Evolutionary conservation across 1,140 invertebrate species (phyloP).

Genomic region (Bacillus rossius): DNA sequence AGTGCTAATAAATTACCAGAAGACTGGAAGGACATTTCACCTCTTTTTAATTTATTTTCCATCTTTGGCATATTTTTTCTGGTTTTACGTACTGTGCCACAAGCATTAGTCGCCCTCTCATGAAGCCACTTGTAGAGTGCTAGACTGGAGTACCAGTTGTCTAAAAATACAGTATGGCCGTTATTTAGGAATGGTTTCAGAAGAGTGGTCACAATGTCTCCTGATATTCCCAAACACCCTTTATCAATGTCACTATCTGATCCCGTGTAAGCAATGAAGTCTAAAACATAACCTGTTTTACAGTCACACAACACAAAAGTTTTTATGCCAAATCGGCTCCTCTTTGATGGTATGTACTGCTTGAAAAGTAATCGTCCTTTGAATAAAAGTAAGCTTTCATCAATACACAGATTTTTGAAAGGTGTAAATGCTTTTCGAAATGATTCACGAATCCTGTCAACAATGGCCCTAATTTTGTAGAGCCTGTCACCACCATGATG

Average conservation of each 20-base stretch:
- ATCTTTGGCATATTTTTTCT: constrained; percentile 24
- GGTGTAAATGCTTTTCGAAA: constrained; percentile 5
- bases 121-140: background rate
- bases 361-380: constrained; percentile 13
- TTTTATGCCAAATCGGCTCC: constrained; percentile 14
- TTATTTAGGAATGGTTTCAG: background rate
- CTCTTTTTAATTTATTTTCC: constrained; percentile 14
- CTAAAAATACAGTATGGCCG: background rate
- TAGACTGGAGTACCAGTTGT: background rate
- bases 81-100: constrained; percentile 24
- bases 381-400: constrained; percentile 10
- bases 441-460: no score
- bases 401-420: constrained; percentile 12
- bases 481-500: no score
- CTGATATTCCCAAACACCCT: background rate
- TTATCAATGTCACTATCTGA: background rate
- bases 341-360: constrained; percentile 12
- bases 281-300: constrained; percentile 9
- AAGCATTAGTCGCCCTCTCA: constrained; percentile 15
- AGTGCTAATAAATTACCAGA: background rate
- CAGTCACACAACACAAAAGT: constrained; percentile 17
- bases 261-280: constrained; percentile 9
- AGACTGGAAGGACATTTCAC: constrained; percentile 10
- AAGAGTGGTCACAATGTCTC: background rate
- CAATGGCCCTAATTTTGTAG: no score